Percentiles rank a stretch among this genome's conserved stretches.
These are phyloP conservation scores for Pachydiplax longipennis DNA, from an alignment of 2,888 invertebrate genomes.

Conservation along the genomic window DNA sequence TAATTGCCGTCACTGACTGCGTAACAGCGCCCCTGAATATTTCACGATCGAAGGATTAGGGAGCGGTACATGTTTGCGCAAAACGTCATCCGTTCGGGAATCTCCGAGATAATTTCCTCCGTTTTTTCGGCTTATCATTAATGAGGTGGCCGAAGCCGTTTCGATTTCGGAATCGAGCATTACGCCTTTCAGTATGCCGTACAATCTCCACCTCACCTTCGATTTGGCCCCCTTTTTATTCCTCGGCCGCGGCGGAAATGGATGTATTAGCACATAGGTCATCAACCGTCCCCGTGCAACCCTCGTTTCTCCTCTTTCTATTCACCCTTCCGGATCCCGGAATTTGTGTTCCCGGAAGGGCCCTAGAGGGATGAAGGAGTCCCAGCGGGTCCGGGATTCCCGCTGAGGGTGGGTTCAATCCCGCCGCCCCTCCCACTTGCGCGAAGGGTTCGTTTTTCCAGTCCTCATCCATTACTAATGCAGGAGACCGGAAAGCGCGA, in stretches of 20 bases:
- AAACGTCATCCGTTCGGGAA: too few relatives aligned
- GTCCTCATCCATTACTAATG: constrained; percentile 35
- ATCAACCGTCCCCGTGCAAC: not conserved
- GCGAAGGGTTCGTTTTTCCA: constrained; percentile 8
- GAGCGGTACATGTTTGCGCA: too few relatives aligned
- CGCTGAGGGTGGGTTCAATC: not conserved
- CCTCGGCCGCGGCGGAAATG: not conserved
- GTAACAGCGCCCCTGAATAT: too few relatives aligned
- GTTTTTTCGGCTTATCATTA: too few relatives aligned
- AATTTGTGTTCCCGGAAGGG: constrained; percentile 31
- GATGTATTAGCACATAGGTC: not conserved
- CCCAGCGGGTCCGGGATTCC: not conserved
- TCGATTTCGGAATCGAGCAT: not conserved
- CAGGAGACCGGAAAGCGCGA: constrained; percentile 19
- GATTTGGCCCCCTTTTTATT: not conserved
- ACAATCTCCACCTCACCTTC: not conserved
- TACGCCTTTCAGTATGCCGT: not conserved
- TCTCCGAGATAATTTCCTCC: too few relatives aligned
- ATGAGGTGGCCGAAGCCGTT: not conserved
- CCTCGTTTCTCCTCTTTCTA: not conserved
- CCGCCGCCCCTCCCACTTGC: not conserved
- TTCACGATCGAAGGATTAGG: too few relatives aligned
- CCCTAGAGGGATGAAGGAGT: not conserved
- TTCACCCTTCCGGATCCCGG: constrained; percentile 24
- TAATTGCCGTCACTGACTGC: too few relatives aligned